phyloP scores from a whole-genome alignment of 2,113 vertebrate genomes.

The human (Homo sapiens) region DNA sequence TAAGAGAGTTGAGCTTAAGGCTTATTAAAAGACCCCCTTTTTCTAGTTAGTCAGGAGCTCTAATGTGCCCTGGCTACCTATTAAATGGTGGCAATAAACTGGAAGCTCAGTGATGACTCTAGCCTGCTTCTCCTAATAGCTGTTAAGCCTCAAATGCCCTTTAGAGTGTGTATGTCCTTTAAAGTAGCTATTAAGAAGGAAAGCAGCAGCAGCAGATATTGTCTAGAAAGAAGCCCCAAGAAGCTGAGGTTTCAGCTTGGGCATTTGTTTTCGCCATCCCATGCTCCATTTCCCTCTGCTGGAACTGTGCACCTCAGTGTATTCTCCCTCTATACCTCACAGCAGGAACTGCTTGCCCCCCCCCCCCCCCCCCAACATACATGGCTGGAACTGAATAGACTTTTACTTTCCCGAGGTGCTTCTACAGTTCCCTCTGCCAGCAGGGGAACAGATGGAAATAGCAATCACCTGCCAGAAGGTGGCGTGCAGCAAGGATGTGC shows the following conservation, averaged over 20 bases:
- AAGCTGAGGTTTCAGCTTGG: neutral
- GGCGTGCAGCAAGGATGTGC: neutral
- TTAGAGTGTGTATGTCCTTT: neutral
- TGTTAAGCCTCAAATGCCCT: neutral
- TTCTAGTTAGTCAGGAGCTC: neutral
- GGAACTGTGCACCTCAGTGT: neutral
- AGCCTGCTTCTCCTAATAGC: neutral
- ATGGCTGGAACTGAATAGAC: neutral
- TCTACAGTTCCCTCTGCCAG: too few relatives aligned
- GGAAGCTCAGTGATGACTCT: neutral
- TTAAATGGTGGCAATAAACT: neutral
- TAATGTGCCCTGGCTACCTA: neutral
- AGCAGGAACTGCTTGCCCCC: neutral
- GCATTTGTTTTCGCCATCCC: fast-evolving
- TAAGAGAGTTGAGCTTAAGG: neutral
- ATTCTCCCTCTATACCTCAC: fast-evolving
- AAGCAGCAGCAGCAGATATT: neutral
- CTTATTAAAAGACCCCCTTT: neutral
- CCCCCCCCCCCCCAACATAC: neutral
- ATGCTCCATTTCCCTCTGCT: too few relatives aligned
- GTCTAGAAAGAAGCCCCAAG: neutral
- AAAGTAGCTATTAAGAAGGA: neutral
- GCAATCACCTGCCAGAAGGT: neutral
- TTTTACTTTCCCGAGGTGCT: neutral
- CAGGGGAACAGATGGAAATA: neutral